Percentiles rank a stretch among this genome's conserved stretches.
These are phyloP conservation scores for Drosophila ohnishii DNA, from an alignment of 1,140 invertebrate genomes.

Conservation along the genomic window DNA sequence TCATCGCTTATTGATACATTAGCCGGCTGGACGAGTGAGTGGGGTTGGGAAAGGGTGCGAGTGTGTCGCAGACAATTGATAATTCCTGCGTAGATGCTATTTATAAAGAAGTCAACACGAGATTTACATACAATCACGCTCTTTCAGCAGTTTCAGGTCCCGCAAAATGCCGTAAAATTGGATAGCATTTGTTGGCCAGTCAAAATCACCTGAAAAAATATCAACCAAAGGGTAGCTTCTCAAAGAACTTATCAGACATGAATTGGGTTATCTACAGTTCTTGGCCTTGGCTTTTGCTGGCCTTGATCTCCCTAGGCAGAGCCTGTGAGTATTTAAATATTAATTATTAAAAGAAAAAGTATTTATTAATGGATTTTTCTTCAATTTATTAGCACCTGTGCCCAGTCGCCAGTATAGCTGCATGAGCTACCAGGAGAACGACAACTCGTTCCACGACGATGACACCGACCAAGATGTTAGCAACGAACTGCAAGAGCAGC, in stretches of 20 bases:
- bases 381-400: conserved; percentile 42
- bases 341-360: background rate
- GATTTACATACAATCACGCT: conserved; percentile 20
- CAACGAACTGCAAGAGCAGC: conserved; percentile 35
- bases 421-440: conserved; percentile 75
- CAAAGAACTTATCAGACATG: conserved; percentile 37
- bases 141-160: conserved; percentile 26
- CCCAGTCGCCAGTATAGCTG: conserved; percentile 67
- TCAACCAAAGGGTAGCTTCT: background rate
- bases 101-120: conserved; percentile 27
- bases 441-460: conserved; percentile 66
- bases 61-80: conserved; percentile 34
- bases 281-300: conserved; percentile 45
- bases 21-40: background rate
- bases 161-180: conserved; percentile 61
- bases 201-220: background rate
- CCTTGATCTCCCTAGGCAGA: conserved; percentile 29
- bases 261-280: conserved; percentile 32
- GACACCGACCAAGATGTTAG: conserved; percentile 59
- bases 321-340: conserved; percentile 45
- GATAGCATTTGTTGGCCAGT: background rate
- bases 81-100: conserved; percentile 22
- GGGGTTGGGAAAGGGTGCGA: conserved; percentile 1
- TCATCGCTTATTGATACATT: conserved; percentile 47
- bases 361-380: background rate